These are phyloP conservation scores for Tupaia tana DNA, from an alignment of 2,113 vertebrate genomes.

Conservation along the genomic window DNA sequence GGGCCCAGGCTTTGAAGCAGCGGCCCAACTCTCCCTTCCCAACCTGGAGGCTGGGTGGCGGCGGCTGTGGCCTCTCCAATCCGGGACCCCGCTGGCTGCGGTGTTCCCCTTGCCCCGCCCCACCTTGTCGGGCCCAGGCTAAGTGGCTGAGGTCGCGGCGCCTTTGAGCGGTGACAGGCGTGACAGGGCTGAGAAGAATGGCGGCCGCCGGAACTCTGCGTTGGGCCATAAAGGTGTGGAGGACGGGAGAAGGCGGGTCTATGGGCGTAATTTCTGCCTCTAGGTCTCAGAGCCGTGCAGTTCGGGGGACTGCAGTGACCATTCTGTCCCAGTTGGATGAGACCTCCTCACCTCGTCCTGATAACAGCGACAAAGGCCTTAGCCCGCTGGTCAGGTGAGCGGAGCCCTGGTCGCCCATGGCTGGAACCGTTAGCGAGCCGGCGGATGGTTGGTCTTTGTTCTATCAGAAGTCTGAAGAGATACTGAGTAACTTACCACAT, in stretches of 20 bases:
- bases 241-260: background rate
- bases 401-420: background rate
- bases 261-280: background rate
- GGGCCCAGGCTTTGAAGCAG: background rate
- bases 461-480: background rate
- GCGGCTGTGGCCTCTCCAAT: background rate
- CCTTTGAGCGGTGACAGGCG: background rate
- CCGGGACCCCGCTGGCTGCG: background rate
- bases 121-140: fast-evolving
- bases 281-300: background rate
- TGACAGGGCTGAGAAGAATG: background rate
- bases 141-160: background rate
- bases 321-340: background rate
- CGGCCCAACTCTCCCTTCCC: background rate
- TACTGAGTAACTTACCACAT: background rate
- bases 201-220: background rate
- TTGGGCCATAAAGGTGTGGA: background rate
- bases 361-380: background rate
- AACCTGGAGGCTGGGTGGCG: background rate
- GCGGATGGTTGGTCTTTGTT: background rate
- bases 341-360: background rate
- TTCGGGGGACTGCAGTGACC: background rate
- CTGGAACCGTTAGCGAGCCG: background rate
- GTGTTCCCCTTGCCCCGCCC: background rate
- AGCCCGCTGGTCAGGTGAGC: conserved; percentile 8